phyloP scores from a whole-genome alignment of 2,888 invertebrate genomes.

The Drosophila macrospina region DNA sequence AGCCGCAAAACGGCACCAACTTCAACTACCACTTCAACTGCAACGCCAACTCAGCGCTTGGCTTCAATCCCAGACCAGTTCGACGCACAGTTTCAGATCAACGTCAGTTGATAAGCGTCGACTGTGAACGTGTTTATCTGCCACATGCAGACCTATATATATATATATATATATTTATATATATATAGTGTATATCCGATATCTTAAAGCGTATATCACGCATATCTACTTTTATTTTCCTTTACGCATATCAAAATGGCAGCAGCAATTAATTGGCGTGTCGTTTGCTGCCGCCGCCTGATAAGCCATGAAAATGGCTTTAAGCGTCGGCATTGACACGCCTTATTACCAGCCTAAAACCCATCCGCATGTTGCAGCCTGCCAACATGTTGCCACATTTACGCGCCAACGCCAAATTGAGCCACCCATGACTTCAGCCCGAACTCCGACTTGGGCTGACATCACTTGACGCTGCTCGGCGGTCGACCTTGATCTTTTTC shows the following conservation, averaged over 20 bases:
- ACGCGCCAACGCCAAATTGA: conserved; percentile 57
- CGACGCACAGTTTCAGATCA: conserved; percentile 69
- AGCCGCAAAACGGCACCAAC: conserved; percentile 70
- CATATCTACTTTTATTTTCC: conserved; percentile 41
- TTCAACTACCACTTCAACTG: conserved; percentile 27
- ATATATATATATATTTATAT: conserved; percentile 7
- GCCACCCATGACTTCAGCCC: conserved; percentile 66
- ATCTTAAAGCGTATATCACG: conserved; percentile 6
- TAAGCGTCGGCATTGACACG: conserved; percentile 81
- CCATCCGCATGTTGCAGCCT: background rate
- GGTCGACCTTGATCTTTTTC: conserved; percentile 71
- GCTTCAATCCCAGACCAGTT: conserved; percentile 34
- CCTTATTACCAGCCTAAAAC: conserved; percentile 61
- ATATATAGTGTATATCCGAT: conserved; percentile 18
- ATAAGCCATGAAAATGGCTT: conserved; percentile 73
- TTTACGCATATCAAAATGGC: conserved; percentile 77
- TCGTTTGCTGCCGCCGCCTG: conserved; percentile 47
- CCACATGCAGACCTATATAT: conserved; percentile 26
- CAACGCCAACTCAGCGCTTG: conserved; percentile 27
- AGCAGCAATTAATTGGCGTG: conserved; percentile 78
- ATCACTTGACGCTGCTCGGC: conserved; percentile 50
- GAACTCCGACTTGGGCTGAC: conserved; percentile 55
- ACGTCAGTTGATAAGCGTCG: conserved; percentile 72
- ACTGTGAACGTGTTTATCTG: conserved; percentile 56
- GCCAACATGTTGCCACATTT: conserved; percentile 66